phyloP scores from a whole-genome alignment of 2,113 vertebrate genomes.

The Lophochroa leadbeateri region DNA sequence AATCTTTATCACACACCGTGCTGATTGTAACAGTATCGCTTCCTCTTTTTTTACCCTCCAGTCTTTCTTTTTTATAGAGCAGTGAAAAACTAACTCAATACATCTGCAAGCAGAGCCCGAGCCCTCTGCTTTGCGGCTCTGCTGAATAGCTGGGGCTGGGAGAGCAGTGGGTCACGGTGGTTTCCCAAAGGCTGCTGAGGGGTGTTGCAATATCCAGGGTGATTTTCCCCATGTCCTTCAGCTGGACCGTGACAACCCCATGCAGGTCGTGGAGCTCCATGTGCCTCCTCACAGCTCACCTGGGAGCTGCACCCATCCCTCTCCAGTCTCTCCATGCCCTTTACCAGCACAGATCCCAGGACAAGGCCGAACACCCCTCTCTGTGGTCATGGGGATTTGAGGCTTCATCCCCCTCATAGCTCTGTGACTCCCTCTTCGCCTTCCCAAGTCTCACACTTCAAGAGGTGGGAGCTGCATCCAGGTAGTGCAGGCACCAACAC shows the following conservation, averaged over 20 bases:
- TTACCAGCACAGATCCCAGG: rapidly evolving
- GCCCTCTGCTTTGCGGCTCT: rapidly evolving
- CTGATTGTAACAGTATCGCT: slow-evolving; percentile 64
- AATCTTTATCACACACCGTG: slow-evolving; percentile 68
- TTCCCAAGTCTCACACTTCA: not conserved
- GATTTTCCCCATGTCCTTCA: not conserved
- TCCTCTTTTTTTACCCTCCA: not conserved
- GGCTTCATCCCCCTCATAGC: no score
- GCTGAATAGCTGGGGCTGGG: not conserved
- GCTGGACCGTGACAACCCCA: rapidly evolving
- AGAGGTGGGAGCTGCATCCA: not conserved
- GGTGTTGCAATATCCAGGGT: not conserved
- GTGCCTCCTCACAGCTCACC: not conserved
- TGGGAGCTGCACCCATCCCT: not conserved
- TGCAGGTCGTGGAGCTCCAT: not conserved
- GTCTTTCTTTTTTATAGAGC: not conserved
- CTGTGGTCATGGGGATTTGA: rapidly evolving
- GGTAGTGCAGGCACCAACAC: not conserved
- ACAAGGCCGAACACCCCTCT: not conserved
- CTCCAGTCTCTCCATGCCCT: not conserved
- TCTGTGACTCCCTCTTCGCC: not conserved
- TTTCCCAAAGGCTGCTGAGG: not conserved
- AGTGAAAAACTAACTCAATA: not conserved
- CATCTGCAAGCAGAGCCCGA: not conserved
- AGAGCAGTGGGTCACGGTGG: not conserved